phyloP scores from a whole-genome alignment of 2,113 vertebrate genomes.

The Tupaia chinensis region DNA sequence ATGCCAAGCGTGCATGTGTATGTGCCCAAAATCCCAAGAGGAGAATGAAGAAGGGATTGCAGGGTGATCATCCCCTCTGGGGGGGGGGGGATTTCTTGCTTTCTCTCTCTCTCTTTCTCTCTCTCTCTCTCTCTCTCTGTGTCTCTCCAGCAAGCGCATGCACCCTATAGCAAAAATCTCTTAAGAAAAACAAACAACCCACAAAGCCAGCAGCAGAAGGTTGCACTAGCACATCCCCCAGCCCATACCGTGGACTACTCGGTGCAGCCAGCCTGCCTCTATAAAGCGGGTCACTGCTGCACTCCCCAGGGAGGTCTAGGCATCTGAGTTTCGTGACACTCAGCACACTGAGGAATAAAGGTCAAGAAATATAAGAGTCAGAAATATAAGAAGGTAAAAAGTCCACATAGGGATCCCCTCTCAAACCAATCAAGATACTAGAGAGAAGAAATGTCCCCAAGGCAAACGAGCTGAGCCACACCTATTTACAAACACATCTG shows the following conservation, averaged over 20 bases:
- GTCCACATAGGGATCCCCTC: neutral
- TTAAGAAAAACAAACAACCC: too few species aligned
- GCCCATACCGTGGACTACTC: neutral
- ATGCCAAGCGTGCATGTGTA: too few species aligned
- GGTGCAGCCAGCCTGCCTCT: neutral
- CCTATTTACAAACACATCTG: neutral
- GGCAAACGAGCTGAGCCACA: neutral
- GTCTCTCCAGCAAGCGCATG: too few species aligned
- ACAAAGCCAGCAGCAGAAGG: neutral
- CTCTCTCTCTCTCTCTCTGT: too few species aligned
- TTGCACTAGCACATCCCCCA: neutral
- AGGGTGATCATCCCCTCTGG: too few species aligned
- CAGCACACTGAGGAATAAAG: constrained; percentile 34
- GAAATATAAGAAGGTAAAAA: neutral
- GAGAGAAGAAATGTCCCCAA: constrained; percentile 3
- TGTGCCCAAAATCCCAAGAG: too few species aligned
- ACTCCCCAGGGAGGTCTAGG: neutral
- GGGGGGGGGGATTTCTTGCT: too few species aligned
- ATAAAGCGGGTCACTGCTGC: neutral
- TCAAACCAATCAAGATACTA: constrained; percentile 46
- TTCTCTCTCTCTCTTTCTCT: too few species aligned
- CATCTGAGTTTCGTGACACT: neutral
- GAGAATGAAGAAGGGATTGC: too few species aligned
- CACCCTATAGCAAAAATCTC: too few species aligned
- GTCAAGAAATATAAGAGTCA: constrained; percentile 51